A percentile compares a stretch with the other conserved stretches of the same genome.
These are phyloP conservation scores for Paramuricea clavata DNA, from an alignment of 92 coral and sea anemone species.

Conservation along the genomic window DNA sequence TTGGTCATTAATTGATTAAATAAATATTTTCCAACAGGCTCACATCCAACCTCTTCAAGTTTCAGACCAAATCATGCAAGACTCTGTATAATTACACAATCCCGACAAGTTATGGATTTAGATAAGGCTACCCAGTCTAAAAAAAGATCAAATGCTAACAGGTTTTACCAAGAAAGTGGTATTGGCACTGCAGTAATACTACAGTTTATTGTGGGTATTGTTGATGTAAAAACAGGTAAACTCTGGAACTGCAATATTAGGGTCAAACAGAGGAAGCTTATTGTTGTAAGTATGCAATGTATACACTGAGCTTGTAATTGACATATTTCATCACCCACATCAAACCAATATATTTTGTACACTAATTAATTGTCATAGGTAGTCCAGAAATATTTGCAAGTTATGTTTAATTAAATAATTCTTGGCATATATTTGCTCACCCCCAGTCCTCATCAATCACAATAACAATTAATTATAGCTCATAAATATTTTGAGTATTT, in stretches of 20 bases:
- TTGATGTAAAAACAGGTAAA: constrained; percentile 36
- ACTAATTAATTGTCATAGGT: too few species aligned
- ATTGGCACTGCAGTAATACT: constrained; percentile 29
- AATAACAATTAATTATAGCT: too few species aligned
- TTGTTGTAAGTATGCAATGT: background rate
- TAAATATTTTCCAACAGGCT: background rate
- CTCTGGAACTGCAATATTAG: constrained; percentile 65
- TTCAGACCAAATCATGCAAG: constrained; percentile 55
- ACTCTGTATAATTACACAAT: constrained; percentile 37
- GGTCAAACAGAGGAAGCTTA: constrained; percentile 25
- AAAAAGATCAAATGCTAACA: constrained; percentile 20
- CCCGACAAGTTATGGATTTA: constrained; percentile 56
- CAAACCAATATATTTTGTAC: too few species aligned
- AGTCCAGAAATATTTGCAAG: too few species aligned
- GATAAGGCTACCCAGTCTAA: constrained; percentile 57
- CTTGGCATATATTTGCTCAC: too few species aligned
- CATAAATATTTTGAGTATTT: too few species aligned
- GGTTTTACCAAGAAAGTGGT: constrained; percentile 34
- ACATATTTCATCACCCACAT: too few species aligned
- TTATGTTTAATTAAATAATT: too few species aligned
- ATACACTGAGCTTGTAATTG: background rate
- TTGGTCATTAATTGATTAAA: too few species aligned
- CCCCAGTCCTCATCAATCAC: too few species aligned
- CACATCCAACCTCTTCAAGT: constrained; percentile 65
- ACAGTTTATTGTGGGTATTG: constrained; percentile 42